Evolutionary conservation across 2,888 invertebrate species (phyloP).

Genomic region (Lasius platythorax): DNA sequence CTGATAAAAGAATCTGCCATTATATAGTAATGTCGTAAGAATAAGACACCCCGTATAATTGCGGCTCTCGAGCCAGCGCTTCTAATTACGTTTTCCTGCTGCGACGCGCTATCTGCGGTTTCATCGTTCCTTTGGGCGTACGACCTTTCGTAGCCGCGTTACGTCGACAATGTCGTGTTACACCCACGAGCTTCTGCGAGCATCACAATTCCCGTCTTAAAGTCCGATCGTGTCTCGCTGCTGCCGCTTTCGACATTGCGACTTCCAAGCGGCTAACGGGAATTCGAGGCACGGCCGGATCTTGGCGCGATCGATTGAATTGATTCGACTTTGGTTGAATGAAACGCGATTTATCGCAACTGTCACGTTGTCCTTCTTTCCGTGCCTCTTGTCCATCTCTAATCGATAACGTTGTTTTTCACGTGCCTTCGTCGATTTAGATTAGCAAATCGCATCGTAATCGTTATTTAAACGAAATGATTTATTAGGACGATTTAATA

Average conservation of each 20-base stretch:
- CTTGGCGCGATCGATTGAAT: conserved; percentile 71
- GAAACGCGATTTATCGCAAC: conserved; percentile 67
- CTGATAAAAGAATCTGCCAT: background rate
- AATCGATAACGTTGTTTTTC: background rate
- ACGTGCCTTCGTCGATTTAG: background rate
- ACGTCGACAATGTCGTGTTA: background rate
- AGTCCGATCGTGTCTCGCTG: conserved; percentile 5
- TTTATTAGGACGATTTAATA: conserved; percentile 10
- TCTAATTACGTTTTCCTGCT: conserved; percentile 28
- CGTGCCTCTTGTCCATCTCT: background rate
- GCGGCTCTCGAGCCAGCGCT: background rate
- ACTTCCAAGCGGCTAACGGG: conserved; percentile 74
- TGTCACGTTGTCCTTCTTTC: conserved; percentile 13
- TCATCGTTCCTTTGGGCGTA: conserved; percentile 3
- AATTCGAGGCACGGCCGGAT: conserved; percentile 74
- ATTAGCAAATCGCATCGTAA: background rate
- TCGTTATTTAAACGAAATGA: background rate
- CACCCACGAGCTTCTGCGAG: background rate
- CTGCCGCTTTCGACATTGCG: conserved; percentile 27
- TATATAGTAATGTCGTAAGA: background rate
- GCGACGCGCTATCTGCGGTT: conserved; percentile 2
- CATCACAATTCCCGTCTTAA: conserved; percentile 34
- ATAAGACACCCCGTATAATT: background rate
- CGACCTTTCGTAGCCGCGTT: conserved; percentile 9
- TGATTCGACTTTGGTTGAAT: conserved; percentile 65